Conservation (phyloP, 2,888 invertebrate genomes). For the Smittia sp. region DNA sequence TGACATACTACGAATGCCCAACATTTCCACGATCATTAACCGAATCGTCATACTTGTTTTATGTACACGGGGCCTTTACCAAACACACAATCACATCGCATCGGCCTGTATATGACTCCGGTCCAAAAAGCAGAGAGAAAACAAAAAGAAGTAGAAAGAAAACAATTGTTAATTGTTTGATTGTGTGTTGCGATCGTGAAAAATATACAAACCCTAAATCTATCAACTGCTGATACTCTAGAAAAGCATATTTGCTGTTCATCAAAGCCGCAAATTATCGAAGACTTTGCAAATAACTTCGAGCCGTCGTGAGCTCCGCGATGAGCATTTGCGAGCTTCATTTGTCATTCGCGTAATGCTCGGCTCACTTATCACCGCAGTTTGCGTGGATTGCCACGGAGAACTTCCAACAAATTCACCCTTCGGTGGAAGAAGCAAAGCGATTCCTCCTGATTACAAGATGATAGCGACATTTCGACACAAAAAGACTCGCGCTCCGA, state of each 20-base stretch:
- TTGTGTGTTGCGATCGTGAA: conserved; percentile 36
- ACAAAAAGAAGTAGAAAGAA: background rate
- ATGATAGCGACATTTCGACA: background rate
- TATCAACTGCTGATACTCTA: conserved; percentile 2
- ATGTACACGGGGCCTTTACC: background rate
- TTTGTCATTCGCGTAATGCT: too few species aligned
- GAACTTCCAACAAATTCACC: background rate
- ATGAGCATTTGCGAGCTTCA: too few species aligned
- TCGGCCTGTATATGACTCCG: background rate
- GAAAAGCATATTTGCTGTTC: background rate
- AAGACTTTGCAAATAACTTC: background rate
- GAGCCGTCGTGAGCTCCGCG: too few species aligned
- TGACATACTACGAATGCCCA: conserved; percentile 24
- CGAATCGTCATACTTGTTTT: conserved; percentile 18
- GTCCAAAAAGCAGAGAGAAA: background rate
- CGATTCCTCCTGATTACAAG: conserved; percentile 1
- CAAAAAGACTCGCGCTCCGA: conserved; percentile 5
- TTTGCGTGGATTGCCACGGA: background rate
- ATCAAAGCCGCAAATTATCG: background rate
- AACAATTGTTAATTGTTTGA: conserved; percentile 27
- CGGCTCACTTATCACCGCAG: background rate
- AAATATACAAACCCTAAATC: conserved; percentile 10
- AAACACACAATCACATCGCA: conserved; percentile 9
- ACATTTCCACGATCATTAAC: conserved; percentile 36
- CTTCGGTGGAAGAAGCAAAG: background rate